These are phyloP conservation scores for Setipinna tenuifilis DNA, from an alignment of 2,797 vertebrate genomes.

Conservation along the genomic window DNA sequence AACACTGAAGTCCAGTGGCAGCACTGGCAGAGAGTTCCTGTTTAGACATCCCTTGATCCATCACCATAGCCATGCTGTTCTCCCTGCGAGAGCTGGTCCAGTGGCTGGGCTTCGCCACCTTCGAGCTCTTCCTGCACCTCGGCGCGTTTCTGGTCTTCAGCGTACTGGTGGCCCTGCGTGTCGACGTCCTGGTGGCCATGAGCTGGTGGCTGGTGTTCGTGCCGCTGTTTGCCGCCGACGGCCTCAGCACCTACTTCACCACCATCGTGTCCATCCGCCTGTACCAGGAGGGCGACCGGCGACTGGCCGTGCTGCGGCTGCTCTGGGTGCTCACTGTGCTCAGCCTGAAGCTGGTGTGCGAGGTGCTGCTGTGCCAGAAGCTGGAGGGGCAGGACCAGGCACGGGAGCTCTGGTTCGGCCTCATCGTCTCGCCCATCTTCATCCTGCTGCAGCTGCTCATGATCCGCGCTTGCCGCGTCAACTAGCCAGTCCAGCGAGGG, in stretches of 20 bases:
- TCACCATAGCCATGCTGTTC: constrained; percentile 82
- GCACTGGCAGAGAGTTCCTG: background rate
- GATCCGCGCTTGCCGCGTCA: constrained; percentile 96
- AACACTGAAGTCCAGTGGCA: constrained; percentile 5
- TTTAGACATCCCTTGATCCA: background rate
- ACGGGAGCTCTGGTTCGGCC: constrained; percentile 89
- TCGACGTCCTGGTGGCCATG: constrained; percentile 73
- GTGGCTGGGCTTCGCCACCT: constrained; percentile 96
- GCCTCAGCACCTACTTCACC: constrained; percentile 98
- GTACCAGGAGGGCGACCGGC: constrained; percentile 97
- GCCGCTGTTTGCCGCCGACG: constrained; percentile 92
- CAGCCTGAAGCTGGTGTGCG: constrained; percentile 97
- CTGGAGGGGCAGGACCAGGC: constrained; percentile 85
- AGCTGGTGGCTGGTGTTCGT: constrained; percentile 95
- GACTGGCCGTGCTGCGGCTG: constrained; percentile 90
- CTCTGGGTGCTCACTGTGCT: constrained; percentile 98
- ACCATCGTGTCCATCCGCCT: constrained; percentile 96
- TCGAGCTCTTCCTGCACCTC: constrained; percentile 94
- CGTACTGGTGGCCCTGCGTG: constrained; percentile 86
- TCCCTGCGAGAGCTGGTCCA: constrained; percentile 94
- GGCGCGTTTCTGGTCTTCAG: constrained; percentile 86
- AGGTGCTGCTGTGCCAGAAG: constrained; percentile 97
- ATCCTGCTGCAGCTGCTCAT: constrained; percentile 97
- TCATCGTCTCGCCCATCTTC: constrained; percentile 94
- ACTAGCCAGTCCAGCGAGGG: constrained; percentile 66